Evolutionary conservation across 1,140 invertebrate species (phyloP).

Genomic region (Caerostris darwini): DNA sequence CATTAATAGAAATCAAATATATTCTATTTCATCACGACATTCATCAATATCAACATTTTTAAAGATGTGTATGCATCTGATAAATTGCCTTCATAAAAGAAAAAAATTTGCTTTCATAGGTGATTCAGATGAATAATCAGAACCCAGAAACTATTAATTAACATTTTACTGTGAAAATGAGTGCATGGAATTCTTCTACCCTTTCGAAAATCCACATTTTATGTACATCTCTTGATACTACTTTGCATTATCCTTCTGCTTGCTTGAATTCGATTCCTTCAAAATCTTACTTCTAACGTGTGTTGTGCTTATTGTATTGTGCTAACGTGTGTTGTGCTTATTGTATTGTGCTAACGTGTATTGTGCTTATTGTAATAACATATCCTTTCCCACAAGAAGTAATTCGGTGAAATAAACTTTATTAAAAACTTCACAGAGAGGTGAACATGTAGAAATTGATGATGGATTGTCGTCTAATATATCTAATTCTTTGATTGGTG

Average conservation of each 20-base stretch:
- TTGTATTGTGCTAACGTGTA: background rate
- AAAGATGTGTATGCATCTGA: background rate
- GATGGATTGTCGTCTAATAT: background rate
- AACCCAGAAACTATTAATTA: background rate
- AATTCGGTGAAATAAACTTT: conserved; percentile 9
- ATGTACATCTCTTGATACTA: background rate
- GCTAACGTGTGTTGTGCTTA: background rate
- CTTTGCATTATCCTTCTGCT: background rate
- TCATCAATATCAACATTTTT: background rate
- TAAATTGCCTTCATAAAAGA: background rate
- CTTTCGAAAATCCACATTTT: background rate
- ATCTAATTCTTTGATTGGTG: background rate
- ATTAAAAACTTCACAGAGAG: background rate
- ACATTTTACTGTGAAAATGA: background rate
- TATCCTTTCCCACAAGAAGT: background rate
- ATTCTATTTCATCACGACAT: background rate
- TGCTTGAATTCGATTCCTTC: background rate
- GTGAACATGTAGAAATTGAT: background rate
- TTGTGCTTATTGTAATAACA: too few relatives aligned
- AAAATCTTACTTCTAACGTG: background rate
- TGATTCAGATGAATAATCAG: background rate
- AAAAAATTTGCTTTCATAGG: background rate
- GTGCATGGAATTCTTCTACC: background rate
- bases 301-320: background rate
- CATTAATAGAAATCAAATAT: background rate